Conservation (phyloP, 2,113 vertebrate genomes). For the Seriola rivoliana region DNA sequence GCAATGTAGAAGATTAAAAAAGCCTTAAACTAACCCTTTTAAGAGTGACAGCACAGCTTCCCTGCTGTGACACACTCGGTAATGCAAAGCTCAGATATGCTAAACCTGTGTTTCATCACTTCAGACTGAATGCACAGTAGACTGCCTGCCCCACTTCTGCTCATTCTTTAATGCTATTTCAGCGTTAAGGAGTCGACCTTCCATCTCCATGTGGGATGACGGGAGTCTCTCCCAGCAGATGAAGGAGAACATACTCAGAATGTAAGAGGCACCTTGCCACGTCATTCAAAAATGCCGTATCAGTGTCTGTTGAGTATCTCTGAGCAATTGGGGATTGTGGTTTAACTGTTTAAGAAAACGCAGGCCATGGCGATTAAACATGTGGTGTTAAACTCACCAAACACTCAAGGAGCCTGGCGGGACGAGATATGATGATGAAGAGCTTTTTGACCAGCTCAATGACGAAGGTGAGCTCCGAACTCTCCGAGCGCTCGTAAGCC, state of each 20-base stretch:
- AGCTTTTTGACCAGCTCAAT: slow-evolving; percentile 94
- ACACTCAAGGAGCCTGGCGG: slow-evolving; percentile 93
- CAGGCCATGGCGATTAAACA: not conserved
- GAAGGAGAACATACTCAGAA: slow-evolving; percentile 1
- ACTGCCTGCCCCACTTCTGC: slow-evolving; percentile 28
- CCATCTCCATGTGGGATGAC: slow-evolving; percentile 27
- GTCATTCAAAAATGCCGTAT: not conserved
- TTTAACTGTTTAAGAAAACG: not conserved
- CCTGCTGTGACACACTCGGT: slow-evolving; percentile 28
- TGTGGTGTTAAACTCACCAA: slow-evolving; percentile 84
- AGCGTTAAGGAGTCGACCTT: slow-evolving; percentile 4
- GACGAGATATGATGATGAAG: slow-evolving; percentile 95
- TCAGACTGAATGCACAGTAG: slow-evolving; percentile 25
- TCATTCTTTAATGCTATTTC: slow-evolving; percentile 22
- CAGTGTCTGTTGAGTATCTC: not conserved
- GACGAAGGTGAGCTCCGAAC: slow-evolving; percentile 92
- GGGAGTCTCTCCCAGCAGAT: slow-evolving; percentile 16
- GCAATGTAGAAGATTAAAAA: not conserved
- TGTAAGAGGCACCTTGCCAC: not conserved
- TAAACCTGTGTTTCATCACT: slow-evolving; percentile 32
- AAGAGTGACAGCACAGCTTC: not conserved
- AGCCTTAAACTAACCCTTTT: not conserved
- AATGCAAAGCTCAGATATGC: not conserved
- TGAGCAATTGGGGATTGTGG: not conserved
- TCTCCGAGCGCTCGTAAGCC: slow-evolving; percentile 94